A percentile compares a stretch with the other conserved stretches of the same genome.
These are phyloP conservation scores for Pycnomerus fuliginosus DNA, from an alignment of 2,888 invertebrate genomes.

Conservation along the genomic window DNA sequence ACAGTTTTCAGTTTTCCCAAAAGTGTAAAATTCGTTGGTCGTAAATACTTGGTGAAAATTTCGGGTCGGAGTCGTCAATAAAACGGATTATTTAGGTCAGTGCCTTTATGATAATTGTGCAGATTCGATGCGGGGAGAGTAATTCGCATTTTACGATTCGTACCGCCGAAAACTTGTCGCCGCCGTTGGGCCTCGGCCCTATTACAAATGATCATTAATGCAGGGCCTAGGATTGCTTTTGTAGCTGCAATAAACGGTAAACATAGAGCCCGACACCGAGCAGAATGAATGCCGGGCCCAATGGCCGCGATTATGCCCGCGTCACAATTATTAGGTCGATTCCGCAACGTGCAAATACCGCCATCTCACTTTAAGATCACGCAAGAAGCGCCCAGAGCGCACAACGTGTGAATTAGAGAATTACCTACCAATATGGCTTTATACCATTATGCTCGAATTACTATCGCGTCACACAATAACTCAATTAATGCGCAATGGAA, in stretches of 20 bases:
- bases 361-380: background rate
- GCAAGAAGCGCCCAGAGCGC: background rate
- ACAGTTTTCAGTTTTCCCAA: constrained; percentile 2
- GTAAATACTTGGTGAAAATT: constrained; percentile 17
- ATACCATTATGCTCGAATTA: constrained; percentile 9
- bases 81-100: constrained; percentile 21
- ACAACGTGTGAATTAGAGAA: constrained; percentile 8
- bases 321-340: constrained; percentile 11
- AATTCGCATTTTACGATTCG: constrained; percentile 11
- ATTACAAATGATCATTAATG: constrained; percentile 20
- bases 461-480: constrained; percentile 2
- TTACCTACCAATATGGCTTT: constrained; percentile 7
- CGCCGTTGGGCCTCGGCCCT: constrained; percentile 6
- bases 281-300: constrained; percentile 13
- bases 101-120: constrained; percentile 20
- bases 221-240: constrained; percentile 14
- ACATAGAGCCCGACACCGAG: constrained; percentile 12
- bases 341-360: constrained; percentile 6
- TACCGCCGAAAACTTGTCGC: constrained; percentile 13
- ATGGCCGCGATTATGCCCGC: constrained; percentile 11
- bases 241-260: constrained; percentile 19
- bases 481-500: constrained; percentile 7
- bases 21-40: constrained; percentile 14
- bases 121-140: constrained; percentile 9
- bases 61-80: constrained; percentile 10